These are phyloP conservation scores for Chrysotoxum bicinctum DNA, from an alignment of 2,888 invertebrate species.

Conservation along the genomic window DNA sequence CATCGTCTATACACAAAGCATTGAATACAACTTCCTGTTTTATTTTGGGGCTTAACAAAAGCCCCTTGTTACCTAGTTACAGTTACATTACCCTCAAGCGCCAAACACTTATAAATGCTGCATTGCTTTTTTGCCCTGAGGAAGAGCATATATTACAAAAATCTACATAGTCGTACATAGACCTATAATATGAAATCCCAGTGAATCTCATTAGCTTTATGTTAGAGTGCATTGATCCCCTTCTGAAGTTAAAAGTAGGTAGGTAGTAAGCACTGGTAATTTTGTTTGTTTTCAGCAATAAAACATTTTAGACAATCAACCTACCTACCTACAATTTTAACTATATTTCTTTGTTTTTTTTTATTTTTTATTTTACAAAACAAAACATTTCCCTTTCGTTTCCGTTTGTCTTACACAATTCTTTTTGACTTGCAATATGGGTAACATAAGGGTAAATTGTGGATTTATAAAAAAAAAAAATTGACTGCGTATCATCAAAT, in stretches of 20 bases:
- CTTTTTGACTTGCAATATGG: neutral
- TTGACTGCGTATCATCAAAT: too few relatives aligned
- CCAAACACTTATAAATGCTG: constrained; percentile 22
- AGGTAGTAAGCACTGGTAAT: constrained; percentile 11
- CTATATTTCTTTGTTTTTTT: constrained; percentile 14
- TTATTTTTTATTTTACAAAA: constrained; percentile 21
- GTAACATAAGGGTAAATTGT: neutral
- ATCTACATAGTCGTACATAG: constrained; percentile 9
- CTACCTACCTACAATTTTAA: neutral
- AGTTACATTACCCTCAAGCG: constrained; percentile 56
- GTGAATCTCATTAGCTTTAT: constrained; percentile 68
- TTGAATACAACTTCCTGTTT: constrained; percentile 25
- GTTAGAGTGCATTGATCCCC: constrained; percentile 58
- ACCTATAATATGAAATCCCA: constrained; percentile 28
- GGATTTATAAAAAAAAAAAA: neutral
- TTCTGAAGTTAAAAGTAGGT: neutral
- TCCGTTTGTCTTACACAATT: constrained; percentile 51
- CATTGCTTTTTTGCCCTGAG: constrained; percentile 16
- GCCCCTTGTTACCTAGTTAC: constrained; percentile 62
- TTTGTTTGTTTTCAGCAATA: constrained; percentile 31
- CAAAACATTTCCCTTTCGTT: constrained; percentile 61
- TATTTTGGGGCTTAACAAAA: constrained; percentile 28
- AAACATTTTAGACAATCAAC: constrained; percentile 10
- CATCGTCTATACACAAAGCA: neutral
- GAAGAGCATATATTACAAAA: constrained; percentile 17